Conservation (phyloP, 2,888 invertebrate genomes). For the Drosophila limbata region DNA sequence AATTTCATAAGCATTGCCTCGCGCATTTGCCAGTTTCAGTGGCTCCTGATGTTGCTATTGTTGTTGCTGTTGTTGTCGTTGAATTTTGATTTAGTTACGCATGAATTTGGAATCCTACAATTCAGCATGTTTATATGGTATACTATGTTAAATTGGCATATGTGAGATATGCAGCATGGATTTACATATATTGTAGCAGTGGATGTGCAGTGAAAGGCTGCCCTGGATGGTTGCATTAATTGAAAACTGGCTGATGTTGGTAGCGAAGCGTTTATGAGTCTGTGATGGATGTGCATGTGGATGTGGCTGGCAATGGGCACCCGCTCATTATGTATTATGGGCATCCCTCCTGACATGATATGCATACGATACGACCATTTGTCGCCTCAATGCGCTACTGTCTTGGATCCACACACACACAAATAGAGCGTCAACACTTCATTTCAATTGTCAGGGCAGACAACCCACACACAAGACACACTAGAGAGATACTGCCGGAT, state of each 20-base stretch:
- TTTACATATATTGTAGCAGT: constrained; percentile 14
- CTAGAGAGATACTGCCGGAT: constrained; percentile 66
- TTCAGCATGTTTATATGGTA: constrained; percentile 34
- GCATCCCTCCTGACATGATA: constrained; percentile 65
- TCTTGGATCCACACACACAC: constrained; percentile 28
- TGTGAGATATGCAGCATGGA: background rate
- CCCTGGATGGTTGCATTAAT: constrained; percentile 72
- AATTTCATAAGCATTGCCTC: constrained; percentile 64
- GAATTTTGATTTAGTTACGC: constrained; percentile 80
- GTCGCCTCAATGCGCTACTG: constrained; percentile 68
- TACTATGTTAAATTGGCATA: constrained; percentile 10
- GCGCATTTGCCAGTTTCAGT: constrained; percentile 46
- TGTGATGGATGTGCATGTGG: constrained; percentile 50
- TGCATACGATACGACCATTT: constrained; percentile 77
- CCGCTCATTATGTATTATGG: constrained; percentile 63
- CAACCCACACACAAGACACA: constrained; percentile 42
- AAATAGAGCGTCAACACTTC: constrained; percentile 70
- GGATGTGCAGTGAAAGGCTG: constrained; percentile 28
- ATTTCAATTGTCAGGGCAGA: constrained; percentile 72
- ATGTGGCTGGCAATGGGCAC: constrained; percentile 32
- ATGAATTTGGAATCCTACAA: constrained; percentile 66
- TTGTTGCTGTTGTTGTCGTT: constrained; percentile 41
- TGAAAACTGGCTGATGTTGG: constrained; percentile 73
- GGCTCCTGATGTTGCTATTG: constrained; percentile 23
- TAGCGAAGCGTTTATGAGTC: constrained; percentile 69